A percentile compares a stretch with the other conserved stretches of the same genome.
phyloP scores from a whole-genome alignment of 2,113 vertebrate species.

The Atherinomorus stipes region DNA sequence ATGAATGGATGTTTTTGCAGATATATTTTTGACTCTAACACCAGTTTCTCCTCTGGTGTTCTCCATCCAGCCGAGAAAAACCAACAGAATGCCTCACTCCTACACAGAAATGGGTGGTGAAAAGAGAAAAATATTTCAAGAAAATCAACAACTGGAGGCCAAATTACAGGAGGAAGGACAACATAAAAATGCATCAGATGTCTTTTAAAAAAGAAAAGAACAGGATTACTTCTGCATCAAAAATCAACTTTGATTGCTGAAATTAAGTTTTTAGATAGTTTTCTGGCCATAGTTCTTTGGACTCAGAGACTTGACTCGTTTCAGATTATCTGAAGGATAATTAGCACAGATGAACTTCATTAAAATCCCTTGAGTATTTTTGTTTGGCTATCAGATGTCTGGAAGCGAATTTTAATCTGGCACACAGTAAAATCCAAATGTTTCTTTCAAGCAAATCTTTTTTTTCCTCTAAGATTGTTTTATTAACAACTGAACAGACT shows the following conservation, averaged over 20 bases:
- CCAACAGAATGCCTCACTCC: neutral
- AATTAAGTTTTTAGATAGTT: neutral
- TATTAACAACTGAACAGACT: neutral
- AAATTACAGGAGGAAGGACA: neutral
- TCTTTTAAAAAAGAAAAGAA: too few relatives aligned
- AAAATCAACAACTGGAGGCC: constrained; percentile 5
- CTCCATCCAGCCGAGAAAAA: neutral
- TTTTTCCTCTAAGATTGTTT: too few relatives aligned
- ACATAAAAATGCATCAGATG: neutral
- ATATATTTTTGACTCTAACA: constrained; percentile 1
- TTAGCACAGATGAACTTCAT: neutral
- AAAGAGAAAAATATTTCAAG: neutral
- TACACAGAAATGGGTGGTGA: neutral
- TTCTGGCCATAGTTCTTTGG: neutral
- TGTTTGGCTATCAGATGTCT: neutral
- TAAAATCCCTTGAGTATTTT: neutral
- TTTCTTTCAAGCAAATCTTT: too few relatives aligned
- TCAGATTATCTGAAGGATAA: neutral
- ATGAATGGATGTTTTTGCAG: neutral
- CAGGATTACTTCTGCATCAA: too few relatives aligned
- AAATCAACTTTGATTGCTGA: too few relatives aligned
- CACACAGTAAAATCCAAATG: too few relatives aligned
- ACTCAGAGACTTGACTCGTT: neutral
- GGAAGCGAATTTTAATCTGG: neutral
- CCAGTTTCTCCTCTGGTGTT: neutral